Evolutionary conservation across 2,797 vertebrate species (phyloP).

Genomic region (Scolopax bukidnonensis): DNA sequence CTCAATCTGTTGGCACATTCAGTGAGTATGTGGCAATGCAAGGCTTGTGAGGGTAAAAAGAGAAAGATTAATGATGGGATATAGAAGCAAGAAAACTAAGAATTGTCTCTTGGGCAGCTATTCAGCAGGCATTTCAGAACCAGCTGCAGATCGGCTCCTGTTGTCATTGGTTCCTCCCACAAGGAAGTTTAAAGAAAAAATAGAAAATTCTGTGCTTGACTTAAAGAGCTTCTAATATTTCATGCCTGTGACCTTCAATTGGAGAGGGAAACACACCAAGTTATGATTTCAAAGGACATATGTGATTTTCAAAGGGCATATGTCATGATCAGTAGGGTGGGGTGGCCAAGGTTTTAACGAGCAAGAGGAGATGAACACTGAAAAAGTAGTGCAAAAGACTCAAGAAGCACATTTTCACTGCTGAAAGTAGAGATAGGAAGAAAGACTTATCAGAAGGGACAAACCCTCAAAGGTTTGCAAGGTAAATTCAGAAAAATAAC

Average conservation of each 20-base stretch:
- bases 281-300: not conserved
- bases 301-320: not conserved
- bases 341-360: not conserved
- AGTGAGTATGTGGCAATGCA: not conserved
- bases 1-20: conserved; percentile 27
- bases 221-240: not conserved
- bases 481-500: not conserved
- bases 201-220: not conserved
- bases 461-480: not conserved
- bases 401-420: not conserved
- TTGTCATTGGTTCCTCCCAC: not conserved
- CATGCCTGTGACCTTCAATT: not conserved
- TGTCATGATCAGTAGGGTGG: not conserved
- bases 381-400: not conserved
- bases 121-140: not conserved
- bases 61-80: conserved; percentile 23
- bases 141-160: not conserved
- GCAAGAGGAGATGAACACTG: not conserved
- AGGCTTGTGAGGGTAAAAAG: not conserved
- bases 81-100: not conserved
- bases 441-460: not conserved
- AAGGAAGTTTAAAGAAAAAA: not conserved
- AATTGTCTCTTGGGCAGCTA: not conserved
- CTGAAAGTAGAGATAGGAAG: not conserved
- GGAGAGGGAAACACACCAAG: not conserved